Evolutionary conservation across 2,113 vertebrate genomes (phyloP), one percentile per base, ranked within the genome.

Genomic region (Xiphophorus couchianus): DNA sequence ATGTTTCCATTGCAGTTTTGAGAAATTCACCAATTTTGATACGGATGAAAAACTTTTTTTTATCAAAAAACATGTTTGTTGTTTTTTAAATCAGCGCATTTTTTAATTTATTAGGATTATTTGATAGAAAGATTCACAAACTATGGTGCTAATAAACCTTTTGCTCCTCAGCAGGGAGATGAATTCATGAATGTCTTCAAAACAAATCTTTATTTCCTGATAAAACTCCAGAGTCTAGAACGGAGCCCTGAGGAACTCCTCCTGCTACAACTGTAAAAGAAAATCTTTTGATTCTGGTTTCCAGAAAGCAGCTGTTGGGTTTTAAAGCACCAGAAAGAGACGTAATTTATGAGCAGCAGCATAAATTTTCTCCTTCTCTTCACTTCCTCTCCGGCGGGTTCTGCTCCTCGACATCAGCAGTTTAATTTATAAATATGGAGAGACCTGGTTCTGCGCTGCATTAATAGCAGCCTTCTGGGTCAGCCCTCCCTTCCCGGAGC

Each of bases 381-480:
- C 8, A 22, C 29, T 35, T 65, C 62, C 29, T 73, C 61, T 76
- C 72, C 63, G 11, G 39, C 71, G 5, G 66, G 27, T 79, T 60
- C 72, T 7, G 6, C 74, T 78, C 48, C 69, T 77, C 74, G 42
- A 17, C 66, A 83, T 84, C 81, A 85, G 84, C 86, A 74, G 12
- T 78, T 78, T 78, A 39, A 14, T 62, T 78, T 74, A 81, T 88
- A 84, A 86, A 89, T 84, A 84, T 88, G 78, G 63, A 84, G 54
- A 85, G 71, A 82, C 77, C 77, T 78, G 67, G 42, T 73, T 81
- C 30, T n/a, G 58, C 63, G 80, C 74, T 86, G 85, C 85, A 87
- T 87, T 84, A 87, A 88, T 83, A 77, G 66, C 71, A 48, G 42
- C 78, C 75, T 76, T 89, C 84, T 88, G 82, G 90, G 90, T 90